Conservation (phyloP, 2,888 invertebrate species). For the Mellilla xanthometata region DNA sequence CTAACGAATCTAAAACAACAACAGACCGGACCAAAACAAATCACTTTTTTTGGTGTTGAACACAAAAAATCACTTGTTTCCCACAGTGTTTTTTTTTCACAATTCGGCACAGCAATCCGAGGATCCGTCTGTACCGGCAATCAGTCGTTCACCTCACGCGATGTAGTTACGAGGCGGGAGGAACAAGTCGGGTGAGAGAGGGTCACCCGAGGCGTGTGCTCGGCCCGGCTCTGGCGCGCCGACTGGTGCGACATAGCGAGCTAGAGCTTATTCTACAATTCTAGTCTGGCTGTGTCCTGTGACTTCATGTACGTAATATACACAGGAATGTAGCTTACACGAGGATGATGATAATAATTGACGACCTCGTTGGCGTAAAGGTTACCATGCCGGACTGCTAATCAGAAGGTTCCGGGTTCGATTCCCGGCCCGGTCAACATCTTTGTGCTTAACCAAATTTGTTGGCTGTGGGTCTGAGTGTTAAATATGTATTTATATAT, state of each 20-base stretch:
- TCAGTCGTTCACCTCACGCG: slow-evolving; percentile 22
- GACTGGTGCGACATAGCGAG: slow-evolving; percentile 42
- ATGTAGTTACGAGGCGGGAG: slow-evolving; percentile 20
- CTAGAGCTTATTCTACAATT: slow-evolving; percentile 17
- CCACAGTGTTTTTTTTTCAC: slow-evolving; percentile 7
- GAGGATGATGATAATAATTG: too few species aligned
- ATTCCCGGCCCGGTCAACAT: too few species aligned
- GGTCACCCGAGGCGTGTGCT: slow-evolving; percentile 32
- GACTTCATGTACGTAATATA: too few species aligned
- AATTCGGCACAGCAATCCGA: slow-evolving; percentile 21
- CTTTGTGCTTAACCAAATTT: too few species aligned
- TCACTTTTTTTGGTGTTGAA: too few species aligned
- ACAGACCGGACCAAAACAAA: slow-evolving; percentile 6
- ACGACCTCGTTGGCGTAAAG: too few species aligned
- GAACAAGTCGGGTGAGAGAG: slow-evolving; percentile 19
- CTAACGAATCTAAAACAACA: not conserved
- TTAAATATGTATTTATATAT: too few species aligned
- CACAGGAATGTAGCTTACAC: too few species aligned
- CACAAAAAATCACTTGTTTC: not conserved
- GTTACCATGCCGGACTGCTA: too few species aligned
- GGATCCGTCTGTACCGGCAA: slow-evolving; percentile 18
- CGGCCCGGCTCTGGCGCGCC: slow-evolving; percentile 44
- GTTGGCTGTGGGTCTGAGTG: slow-evolving; percentile 36
- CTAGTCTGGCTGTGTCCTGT: slow-evolving; percentile 2
- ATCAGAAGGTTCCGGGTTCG: too few species aligned